Evolutionary conservation across 2,113 vertebrate species (phyloP), one percentile per base, ranked within the genome.

Genomic region (Triplophysa siluroides): DNA sequence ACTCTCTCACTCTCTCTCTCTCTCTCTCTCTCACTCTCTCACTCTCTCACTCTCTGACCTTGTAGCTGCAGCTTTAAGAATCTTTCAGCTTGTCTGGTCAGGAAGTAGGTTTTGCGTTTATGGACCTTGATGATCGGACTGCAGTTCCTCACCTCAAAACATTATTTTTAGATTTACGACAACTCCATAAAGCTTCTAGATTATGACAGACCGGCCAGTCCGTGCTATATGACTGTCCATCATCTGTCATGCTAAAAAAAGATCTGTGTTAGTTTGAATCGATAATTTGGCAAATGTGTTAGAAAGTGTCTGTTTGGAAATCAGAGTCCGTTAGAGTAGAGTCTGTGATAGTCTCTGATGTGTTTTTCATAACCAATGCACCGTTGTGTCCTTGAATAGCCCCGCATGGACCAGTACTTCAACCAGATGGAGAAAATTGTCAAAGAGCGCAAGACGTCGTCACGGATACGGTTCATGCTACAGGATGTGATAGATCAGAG

Each of bases 361-460:
- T 84, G 77, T 43, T 79, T 65, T 47, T 79, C 33, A 79, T 76
- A 58, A 65, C 23, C n/a, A 29, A 26, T 75, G 7, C 62, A 71
- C 43, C 70, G 72, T 78, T 73, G 73, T 79, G 72, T 81, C 70
- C 67, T 78, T 61, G 74, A 85, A 10, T 38, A 99, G 97, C 97
- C 97, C 77, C 97, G 97, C 18, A 99, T 98, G 96, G 97, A 98
- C 89, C 97, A 99, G 89, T 99, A 99, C 88, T 99, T 99, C 87
- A 94, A 96, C 91, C 97, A 99, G 88, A 99, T 99, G 97, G 97
- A 97, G 85, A 99, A 99, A 92, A 98, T 99, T 6, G 96, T 99
- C 74, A 99, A 99, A 86, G 97, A 99, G 90, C 94, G 96, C 78
- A 99, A 99, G 93, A 98, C 96, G 0, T 98, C 97, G 0, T 99